Percentiles rank a stretch among this genome's conserved stretches.
Conservation (phyloP, 30 jellyfish, hydroid and myxozoan species). For the Mastigias papua region DNA sequence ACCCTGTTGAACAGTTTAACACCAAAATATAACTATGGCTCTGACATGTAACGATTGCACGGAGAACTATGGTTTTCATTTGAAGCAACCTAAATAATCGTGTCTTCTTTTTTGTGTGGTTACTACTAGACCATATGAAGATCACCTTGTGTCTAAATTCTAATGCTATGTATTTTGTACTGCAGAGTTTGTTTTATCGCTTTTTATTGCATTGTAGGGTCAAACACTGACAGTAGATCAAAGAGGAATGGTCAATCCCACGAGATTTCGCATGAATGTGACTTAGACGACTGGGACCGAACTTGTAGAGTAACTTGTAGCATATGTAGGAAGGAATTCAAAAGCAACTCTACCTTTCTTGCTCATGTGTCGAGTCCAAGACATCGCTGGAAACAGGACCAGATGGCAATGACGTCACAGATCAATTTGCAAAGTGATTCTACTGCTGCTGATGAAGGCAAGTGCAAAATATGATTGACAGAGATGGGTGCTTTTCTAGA, state of each 20-base stretch:
- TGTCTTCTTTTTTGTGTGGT: too few relatives aligned
- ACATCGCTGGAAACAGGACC: constrained; percentile 50
- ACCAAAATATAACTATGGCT: too few relatives aligned
- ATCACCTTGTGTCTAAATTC: too few relatives aligned
- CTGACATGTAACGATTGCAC: too few relatives aligned
- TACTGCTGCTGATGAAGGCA: neutral
- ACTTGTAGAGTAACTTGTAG: constrained; percentile 12
- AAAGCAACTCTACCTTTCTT: constrained; percentile 43
- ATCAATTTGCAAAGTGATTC: neutral
- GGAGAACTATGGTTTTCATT: too few relatives aligned
- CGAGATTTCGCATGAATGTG: neutral
- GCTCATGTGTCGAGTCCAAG: constrained; percentile 61
- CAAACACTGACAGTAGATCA: neutral
- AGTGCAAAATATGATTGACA: neutral
- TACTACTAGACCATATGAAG: too few relatives aligned
- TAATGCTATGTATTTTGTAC: too few relatives aligned
- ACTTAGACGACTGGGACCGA: neutral
- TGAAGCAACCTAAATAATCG: too few relatives aligned
- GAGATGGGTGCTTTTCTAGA: too few relatives aligned
- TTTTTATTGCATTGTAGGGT: neutral
- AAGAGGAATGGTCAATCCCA: neutral
- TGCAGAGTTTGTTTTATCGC: neutral
- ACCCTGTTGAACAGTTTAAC: too few relatives aligned
- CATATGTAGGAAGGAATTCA: constrained; percentile 30
- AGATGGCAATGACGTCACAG: constrained; percentile 19